phyloP scores from a whole-genome alignment of 2,113 vertebrate genomes.

The Chloebia gouldiae region DNA sequence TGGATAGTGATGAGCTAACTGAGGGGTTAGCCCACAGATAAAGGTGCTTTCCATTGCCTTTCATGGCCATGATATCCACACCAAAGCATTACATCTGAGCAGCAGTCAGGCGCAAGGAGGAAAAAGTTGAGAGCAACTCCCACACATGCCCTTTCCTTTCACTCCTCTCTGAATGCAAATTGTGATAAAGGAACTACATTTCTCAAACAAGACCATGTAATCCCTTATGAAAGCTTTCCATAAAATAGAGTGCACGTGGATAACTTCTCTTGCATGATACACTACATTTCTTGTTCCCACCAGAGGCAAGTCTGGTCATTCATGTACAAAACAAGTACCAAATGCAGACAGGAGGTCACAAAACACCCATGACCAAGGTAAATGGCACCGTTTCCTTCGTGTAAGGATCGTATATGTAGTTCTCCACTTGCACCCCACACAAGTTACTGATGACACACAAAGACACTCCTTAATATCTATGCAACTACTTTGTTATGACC shows the following conservation, averaged over 20 bases:
- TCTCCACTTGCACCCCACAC: not conserved
- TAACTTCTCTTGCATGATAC: not conserved
- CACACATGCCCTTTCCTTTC: not conserved
- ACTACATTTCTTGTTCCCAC: fast-evolving
- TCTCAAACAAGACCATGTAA: not conserved
- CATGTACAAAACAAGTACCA: not conserved
- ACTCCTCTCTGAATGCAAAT: not conserved
- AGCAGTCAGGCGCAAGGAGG: not conserved
- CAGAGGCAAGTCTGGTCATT: not conserved
- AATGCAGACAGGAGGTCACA: not conserved
- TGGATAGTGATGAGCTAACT: not conserved
- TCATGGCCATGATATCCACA: not conserved
- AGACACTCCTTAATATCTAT: not conserved
- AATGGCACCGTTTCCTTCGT: not conserved
- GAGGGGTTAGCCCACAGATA: not conserved
- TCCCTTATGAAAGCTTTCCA: not conserved
- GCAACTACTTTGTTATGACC: too few species aligned
- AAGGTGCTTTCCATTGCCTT: not conserved
- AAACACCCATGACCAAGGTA: not conserved
- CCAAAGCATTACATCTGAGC: not conserved
- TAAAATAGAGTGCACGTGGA: not conserved
- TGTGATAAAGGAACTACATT: not conserved
- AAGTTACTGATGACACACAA: not conserved
- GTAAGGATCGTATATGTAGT: not conserved
- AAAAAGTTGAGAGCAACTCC: not conserved